Base-by-base conservation (phyloP, 2,888 invertebrate species). In the Ichneumoninae sp. region DNA sequence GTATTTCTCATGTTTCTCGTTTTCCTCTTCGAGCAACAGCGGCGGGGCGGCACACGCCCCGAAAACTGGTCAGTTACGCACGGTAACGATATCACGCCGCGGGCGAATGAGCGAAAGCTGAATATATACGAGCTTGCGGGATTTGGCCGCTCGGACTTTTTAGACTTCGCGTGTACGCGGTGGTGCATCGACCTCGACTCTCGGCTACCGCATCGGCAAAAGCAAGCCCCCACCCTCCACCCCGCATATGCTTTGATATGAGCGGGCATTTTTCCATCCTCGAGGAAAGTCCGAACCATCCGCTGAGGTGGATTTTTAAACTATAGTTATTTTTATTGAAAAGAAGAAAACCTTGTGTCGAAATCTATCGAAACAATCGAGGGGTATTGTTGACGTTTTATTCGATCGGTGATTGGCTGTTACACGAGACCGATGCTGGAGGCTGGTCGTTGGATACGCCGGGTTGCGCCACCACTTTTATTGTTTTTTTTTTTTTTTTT, bases 1-100 rank as follows among this genome's bases (percentile, higher is more conserved):
- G 82, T 82, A 79, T 82, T 79, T 75, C 83, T 85, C 80, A 80
- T 83, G 69, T 83, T 85, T 83, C 75, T 76, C 75, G 76, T 36
- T 70, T 79, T 40, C 30, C 57, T 33, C 65, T 66, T 71, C 68
- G 16, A 16, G 44, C 82, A 75, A 75, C 79, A 13, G 26, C 36
- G 5, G 36, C 36, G 57, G n/a, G 68, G 82, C 66, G 77, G 78
- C 78, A 65, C 30, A 22, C 40, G 68, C 60, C 60, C 68, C 44
- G 73, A 47, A 63, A 63, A 44, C 78, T 60, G 69, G 83, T 83
- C 83, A 78, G 73, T 78, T 78, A 83, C 73, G 78, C 83, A 78
- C 44, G 44, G 78, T 74, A 83, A 85, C 85, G 83, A 85, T 83
- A 83, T 83, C 83, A 80, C 80, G 85, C 85, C 82, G 82, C 82